Evolutionary conservation across 2,888 invertebrate species (phyloP), one percentile per base, ranked within the genome.

Genomic region (Brenthis hecate): DNA sequence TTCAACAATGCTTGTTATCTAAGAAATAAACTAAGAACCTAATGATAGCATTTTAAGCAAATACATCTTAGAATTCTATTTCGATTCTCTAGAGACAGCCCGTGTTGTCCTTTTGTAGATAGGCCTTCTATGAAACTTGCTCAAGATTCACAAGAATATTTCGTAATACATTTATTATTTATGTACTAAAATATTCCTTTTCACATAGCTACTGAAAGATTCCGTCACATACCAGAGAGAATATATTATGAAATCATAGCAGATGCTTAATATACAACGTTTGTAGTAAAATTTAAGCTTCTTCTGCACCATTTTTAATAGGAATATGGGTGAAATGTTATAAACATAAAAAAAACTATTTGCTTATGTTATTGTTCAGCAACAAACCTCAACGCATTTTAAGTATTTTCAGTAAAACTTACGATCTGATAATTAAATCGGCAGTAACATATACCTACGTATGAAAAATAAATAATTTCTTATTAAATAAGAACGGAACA

Each of bases 1-100:
- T 89, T 91, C 91, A 91, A 92, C 92, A 92, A 92, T 91, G 91
- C 92, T 91, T 91, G 92, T 92, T 92, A 91, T 91, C 91, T 89
- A 86, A 89, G 85, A 91, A 90, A 86, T 85, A 86, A 87, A 86
- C 85, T 85, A 86, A 88, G 87, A 88, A 88, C 83, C 84, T 89
- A 90, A 91, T 91, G 91, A 91, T 89, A 89, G 87, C 88, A 85
- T 89, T 91, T 88, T 85, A 87, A 87, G 86, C 88, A 88, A 87
- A 86, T 86, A 85, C 81, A 78, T 77, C 75, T 77, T 76, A 76
- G 73, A 68, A 74, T 73, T 75, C 67, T 65, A 62, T 66, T 73
- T 70, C 72, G 63, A 64, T 66, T 54, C 71, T 68, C 68, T 63
- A 60, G 69, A 64, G 67, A 72, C 53, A 63, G 63, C 16, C 19